Evolutionary conservation across 1,140 invertebrate genomes (phyloP).

Genomic region (Colletes latitarsis): DNA sequence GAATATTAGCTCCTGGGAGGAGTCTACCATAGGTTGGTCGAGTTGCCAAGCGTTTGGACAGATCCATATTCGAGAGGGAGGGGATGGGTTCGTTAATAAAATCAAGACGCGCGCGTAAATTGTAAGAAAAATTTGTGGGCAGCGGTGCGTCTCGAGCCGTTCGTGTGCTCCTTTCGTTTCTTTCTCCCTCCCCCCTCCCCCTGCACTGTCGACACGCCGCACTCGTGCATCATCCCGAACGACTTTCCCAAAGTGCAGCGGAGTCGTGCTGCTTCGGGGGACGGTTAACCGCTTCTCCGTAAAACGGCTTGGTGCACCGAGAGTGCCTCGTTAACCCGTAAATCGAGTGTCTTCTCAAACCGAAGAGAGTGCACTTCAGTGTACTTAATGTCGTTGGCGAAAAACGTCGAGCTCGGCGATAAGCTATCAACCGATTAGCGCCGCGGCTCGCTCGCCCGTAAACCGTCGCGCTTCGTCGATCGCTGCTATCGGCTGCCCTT

Average conservation of each 20-base stretch:
- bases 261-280: constrained; percentile 28
- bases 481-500: not conserved
- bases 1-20: too few species aligned
- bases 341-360: constrained; percentile 53
- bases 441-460: not conserved
- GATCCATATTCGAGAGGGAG: too few species aligned
- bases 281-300: constrained; percentile 49
- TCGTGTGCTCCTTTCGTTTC: too few species aligned
- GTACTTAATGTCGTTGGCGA: constrained; percentile 47
- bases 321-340: constrained; percentile 53
- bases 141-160: too few species aligned
- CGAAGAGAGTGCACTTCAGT: constrained; percentile 44
- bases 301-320: constrained; percentile 44
- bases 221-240: constrained; percentile 40
- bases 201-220: not conserved
- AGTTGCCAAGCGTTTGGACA: too few species aligned
- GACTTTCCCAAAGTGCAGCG: constrained; percentile 37
- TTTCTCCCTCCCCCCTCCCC: not conserved
- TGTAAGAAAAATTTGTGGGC: too few species aligned
- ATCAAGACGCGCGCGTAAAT: too few species aligned
- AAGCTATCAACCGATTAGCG: constrained; percentile 47
- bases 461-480: not conserved
- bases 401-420: constrained; percentile 46
- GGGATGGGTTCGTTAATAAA: too few species aligned
- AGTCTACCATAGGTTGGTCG: too few species aligned